These are phyloP conservation scores for Sipha maydis DNA, from an alignment of 2,888 invertebrate genomes.

Conservation along the genomic window DNA sequence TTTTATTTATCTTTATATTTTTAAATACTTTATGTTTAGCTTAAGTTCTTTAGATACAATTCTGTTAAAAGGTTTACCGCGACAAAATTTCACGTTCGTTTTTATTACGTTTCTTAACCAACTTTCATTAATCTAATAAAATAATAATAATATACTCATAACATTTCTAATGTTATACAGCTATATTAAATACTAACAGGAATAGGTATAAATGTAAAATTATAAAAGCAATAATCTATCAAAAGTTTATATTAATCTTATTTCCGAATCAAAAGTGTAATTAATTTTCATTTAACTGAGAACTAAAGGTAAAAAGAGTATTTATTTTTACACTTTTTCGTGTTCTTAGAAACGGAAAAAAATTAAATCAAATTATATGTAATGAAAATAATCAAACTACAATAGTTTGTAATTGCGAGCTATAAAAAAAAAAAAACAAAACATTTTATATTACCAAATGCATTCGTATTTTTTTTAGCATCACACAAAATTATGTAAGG, in stretches of 20 bases:
- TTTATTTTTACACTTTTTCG: not conserved
- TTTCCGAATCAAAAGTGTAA: not conserved
- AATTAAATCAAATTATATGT: not conserved
- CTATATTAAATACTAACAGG: not conserved
- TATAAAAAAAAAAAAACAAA: too few species aligned
- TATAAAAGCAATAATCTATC: not conserved
- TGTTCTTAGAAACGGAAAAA: not conserved
- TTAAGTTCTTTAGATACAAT: constrained; percentile 40
- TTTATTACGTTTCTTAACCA: constrained; percentile 44
- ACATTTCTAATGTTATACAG: not conserved
- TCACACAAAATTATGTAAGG: not conserved
- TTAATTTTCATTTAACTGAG: not conserved
- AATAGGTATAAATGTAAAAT: not conserved
- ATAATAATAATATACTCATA: not conserved
- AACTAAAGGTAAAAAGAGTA: too few species aligned
- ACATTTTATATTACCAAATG: not conserved
- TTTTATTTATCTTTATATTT: constrained; percentile 62
- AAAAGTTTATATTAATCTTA: not conserved
- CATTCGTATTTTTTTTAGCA: not conserved
- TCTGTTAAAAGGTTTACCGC: constrained; percentile 51
- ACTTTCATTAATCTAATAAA: constrained; percentile 47
- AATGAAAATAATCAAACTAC: not conserved
- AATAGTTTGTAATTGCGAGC: not conserved
- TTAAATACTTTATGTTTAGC: constrained; percentile 44
- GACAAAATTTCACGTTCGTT: constrained; percentile 49